Evolutionary conservation across 2,888 invertebrate species (phyloP), one percentile per base, ranked within the genome.

Genomic region (Drosophila nigricruria): DNA sequence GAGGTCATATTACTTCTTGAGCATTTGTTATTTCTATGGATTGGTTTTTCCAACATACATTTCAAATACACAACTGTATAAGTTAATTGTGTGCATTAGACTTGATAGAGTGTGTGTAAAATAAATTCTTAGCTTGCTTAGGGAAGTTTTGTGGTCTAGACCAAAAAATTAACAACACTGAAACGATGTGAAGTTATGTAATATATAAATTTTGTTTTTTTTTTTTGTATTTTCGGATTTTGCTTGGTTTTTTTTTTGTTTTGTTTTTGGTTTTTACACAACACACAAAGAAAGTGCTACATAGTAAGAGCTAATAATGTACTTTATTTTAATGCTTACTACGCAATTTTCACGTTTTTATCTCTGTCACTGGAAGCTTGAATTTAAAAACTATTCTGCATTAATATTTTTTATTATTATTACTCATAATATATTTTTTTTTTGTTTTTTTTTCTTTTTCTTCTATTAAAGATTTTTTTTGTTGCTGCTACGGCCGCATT

Each of bases 321-420:
- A 78, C 65, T 62, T 70, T 62, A 70, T 69, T 73, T 65, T 77
- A 77, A 77, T 82, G 73, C 80, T 85, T 87, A 88, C 85, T 88
- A 88, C 85, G 82, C 68, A 79, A 70, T 67, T 84, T 79, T 82
- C 80, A 77, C 75, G 65, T 70, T 74, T 73, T 47, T 49, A 16
- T 53, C 63, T 85, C 65, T 82, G 90, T 88, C 90, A 86, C 90
- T 87, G 90, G 90, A 89, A 90, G 90, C 89, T 90, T 82, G 67
- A 83, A 74, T 63, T 88, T 77, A 79, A 88, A 89, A 89, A 77
- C 89, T 85, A 85, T 67, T 73, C 74, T 82, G 58, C 74, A 57
- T 68, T 68, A 58, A 67, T 69, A 59, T 66, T 69, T 69, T 64
- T 38, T 78, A 65, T 77, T 74, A 57, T 70, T 54, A 64, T 34